Conservation (phyloP, 2,113 vertebrate genomes). For the Acanthochromis polyacanthus region DNA sequence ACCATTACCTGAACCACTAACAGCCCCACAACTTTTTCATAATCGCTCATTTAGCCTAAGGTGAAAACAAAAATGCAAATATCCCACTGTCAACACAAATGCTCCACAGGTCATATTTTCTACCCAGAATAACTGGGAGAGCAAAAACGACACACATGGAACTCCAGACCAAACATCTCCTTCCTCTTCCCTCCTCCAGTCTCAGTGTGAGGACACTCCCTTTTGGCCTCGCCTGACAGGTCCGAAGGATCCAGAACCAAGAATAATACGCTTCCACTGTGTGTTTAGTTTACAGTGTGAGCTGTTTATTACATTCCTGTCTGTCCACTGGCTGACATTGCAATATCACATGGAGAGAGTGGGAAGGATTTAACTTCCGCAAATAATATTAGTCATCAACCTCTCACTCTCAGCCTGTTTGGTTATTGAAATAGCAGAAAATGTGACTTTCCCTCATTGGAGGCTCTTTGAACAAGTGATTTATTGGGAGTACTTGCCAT, state of each 20-base stretch:
- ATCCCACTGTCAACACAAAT: not conserved
- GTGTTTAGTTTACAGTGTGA: constrained; percentile 2
- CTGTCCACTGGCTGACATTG: not conserved
- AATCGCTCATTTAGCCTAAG: too few species aligned
- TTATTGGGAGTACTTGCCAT: too few species aligned
- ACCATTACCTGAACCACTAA: too few species aligned
- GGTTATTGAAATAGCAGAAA: not conserved
- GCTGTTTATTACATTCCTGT: constrained; percentile 7
- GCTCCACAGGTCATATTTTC: not conserved
- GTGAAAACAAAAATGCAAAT: not conserved
- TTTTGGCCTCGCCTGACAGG: not conserved
- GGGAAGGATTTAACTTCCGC: not conserved
- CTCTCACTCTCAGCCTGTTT: too few species aligned
- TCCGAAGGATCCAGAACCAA: not conserved
- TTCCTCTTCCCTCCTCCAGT: constrained; percentile 1
- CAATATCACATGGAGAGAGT: not conserved
- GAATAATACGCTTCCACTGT: constrained; percentile 4
- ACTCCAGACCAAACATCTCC: constrained; percentile 11
- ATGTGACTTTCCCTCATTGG: not conserved
- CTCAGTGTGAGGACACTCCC: not conserved
- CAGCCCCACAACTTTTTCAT: too few species aligned
- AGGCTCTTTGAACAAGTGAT: not conserved
- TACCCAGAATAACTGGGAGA: not conserved
- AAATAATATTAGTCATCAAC: not conserved
- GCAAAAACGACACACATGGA: constrained; percentile 13